A percentile compares a stretch with the other conserved stretches of the same genome.
Conservation (phyloP, 2,797 vertebrate species). For the Oophaga sylvatica region DNA sequence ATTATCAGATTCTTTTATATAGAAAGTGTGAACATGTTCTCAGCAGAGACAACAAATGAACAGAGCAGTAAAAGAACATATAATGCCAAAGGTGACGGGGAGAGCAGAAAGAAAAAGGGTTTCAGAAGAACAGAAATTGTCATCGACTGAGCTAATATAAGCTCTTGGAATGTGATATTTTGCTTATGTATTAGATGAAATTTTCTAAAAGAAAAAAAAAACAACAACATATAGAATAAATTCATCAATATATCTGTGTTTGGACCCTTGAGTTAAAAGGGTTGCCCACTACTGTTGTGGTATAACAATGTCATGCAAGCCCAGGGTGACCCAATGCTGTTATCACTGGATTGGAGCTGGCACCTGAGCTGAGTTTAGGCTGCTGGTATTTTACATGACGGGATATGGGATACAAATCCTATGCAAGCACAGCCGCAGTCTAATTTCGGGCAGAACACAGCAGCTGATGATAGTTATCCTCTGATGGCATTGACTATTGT, state of each 20-base stretch:
- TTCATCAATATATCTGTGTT: background rate
- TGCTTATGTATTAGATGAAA: background rate
- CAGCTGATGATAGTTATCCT: too few relatives aligned
- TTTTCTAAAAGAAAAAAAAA: background rate
- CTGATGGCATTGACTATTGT: too few relatives aligned
- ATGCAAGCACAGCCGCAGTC: too few relatives aligned
- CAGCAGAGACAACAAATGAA: slow-evolving; percentile 15
- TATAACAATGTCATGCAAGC: too few relatives aligned
- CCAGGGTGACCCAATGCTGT: too few relatives aligned
- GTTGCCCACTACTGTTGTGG: too few relatives aligned
- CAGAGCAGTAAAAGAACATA: slow-evolving; percentile 10
- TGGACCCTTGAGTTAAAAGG: too few relatives aligned
- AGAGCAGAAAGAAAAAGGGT: background rate
- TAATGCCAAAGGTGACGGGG: background rate
- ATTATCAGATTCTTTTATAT: slow-evolving; percentile 16
- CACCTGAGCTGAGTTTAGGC: too few relatives aligned
- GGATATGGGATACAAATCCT: too few relatives aligned
- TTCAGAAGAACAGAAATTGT: background rate
- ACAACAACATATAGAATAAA: background rate
- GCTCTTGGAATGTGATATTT: background rate
- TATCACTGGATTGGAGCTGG: too few relatives aligned
- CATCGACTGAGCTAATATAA: background rate
- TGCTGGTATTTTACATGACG: too few relatives aligned
- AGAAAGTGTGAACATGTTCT: slow-evolving; percentile 14
- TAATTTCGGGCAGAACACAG: too few relatives aligned